Evolutionary conservation across 2,113 vertebrate genomes (phyloP), one percentile per base, ranked within the genome.

Genomic region (Motacilla alba): DNA sequence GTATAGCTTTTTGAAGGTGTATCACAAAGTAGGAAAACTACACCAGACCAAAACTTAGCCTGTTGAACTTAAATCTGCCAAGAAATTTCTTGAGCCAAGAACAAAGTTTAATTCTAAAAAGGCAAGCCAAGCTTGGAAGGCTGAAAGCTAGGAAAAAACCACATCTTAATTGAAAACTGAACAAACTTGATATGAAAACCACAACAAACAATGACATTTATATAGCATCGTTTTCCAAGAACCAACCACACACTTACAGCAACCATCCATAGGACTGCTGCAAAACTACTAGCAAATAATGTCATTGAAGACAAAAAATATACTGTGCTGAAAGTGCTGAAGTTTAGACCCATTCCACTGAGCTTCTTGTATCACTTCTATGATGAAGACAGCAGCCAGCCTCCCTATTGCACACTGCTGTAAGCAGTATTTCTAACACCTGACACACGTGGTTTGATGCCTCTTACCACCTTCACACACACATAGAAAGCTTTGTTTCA

Each of bases 181-280:
- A 89, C 41, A 84, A 89, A 94, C 47, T 69, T 52, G 56, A 82
- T 91, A 60, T 72, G 73, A 82, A 94, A 95, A 81, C 77, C 87
- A 82, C 80, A 94, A 89, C 70, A 94, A 94, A 84, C 46, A 84
- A 41, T 35, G 31, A 28, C 20, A 77, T 60, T 91, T 75, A 87
- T 62, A 86, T 8, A 86, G 73, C 13, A 11, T 27, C 10, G 75
- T 75, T 83, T 86, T 81, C 60, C 52, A 93, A 62, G 41, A 66
- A 53, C 7, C 62, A 82, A 24, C 13, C 39, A 26, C 31, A 46
- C 23, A 21, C 50, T 76, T 49, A 58, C 47, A 90, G 46, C 37
- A 92, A 53, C 41, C 26, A 27, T 73, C 76, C 75, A 62, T 0
- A 88, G 6, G 15, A 76, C 41, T 76, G 41, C 62, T 87, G 44